Evolutionary conservation across 2,113 vertebrate genomes (phyloP).

Genomic region (Charadrius vociferus): DNA sequence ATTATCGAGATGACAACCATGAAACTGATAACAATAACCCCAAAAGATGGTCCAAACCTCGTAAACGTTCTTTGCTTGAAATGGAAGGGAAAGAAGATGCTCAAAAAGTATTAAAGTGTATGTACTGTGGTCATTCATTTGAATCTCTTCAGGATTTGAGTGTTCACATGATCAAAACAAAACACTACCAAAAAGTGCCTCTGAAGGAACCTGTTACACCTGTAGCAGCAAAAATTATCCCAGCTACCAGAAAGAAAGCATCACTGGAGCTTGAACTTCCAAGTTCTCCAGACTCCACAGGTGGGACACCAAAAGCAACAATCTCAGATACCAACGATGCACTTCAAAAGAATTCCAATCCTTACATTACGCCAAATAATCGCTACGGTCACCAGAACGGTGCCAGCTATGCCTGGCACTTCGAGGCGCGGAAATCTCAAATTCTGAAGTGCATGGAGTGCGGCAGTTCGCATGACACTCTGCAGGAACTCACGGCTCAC

Average conservation of each 20-base stretch:
- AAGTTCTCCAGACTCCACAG: constrained; percentile 95
- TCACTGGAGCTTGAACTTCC: constrained; percentile 92
- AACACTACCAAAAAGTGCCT: constrained; percentile 99
- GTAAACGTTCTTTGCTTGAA: constrained; percentile 95
- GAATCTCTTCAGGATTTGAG: constrained; percentile 98
- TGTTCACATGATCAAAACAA: constrained; percentile 99
- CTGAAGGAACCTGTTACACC: constrained; percentile 98
- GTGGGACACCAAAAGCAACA: constrained; percentile 87
- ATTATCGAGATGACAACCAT: constrained; percentile 98
- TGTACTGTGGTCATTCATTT: constrained; percentile 99
- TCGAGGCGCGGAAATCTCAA: constrained; percentile 96
- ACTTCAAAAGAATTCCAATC: constrained; percentile 90
- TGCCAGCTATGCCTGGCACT: constrained; percentile 99
- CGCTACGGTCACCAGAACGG: constrained; percentile 98
- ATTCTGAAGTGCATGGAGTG: constrained; percentile 99
- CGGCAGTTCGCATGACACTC: constrained; percentile 94
- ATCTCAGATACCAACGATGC: constrained; percentile 82
- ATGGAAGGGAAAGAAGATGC: constrained; percentile 99
- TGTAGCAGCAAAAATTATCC: constrained; percentile 93
- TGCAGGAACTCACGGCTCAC: constrained; percentile 97
- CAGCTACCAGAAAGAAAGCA: constrained; percentile 89
- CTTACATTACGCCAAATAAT: constrained; percentile 96
- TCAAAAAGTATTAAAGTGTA: constrained; percentile 98
- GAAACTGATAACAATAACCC: constrained; percentile 92
- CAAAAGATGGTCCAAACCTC: constrained; percentile 97